Conservation (phyloP, 2,113 vertebrate species). For the Stercorarius parasiticus region DNA sequence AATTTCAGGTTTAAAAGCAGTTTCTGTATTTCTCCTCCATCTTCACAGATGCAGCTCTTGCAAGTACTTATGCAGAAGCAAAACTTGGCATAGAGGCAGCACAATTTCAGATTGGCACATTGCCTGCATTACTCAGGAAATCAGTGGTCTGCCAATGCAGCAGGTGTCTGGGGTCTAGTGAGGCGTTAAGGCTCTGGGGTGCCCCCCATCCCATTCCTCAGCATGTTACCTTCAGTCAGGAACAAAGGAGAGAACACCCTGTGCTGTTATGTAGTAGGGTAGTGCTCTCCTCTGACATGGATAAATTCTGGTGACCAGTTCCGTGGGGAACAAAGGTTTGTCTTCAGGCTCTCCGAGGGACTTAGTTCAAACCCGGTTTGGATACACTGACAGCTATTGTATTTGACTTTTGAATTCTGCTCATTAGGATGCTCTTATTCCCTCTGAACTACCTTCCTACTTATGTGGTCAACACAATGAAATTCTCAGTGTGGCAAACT, state of each 20-base stretch:
- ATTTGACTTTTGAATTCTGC: not conserved
- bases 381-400: not conserved
- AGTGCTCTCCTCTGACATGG: not conserved
- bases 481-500: not conserved
- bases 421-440: not conserved
- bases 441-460: not conserved
- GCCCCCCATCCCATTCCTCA: accelerated
- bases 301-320: not conserved
- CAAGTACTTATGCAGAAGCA: not conserved
- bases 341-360: accelerated
- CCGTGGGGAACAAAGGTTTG: not conserved
- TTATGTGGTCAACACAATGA: not conserved
- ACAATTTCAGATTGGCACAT: not conserved
- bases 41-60: not conserved
- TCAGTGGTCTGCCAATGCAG: not conserved
- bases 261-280: too few species aligned
- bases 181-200: not conserved
- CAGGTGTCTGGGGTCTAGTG: not conserved
- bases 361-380: not conserved
- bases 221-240: not conserved
- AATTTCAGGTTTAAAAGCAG: not conserved
- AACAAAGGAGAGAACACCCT: not conserved
- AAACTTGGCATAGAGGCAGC: not conserved
- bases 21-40: not conserved
- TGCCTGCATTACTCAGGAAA: not conserved